These are phyloP conservation scores for Sorex maritimensis DNA, from an alignment of 2,797 vertebrate species.

Conservation along the genomic window DNA sequence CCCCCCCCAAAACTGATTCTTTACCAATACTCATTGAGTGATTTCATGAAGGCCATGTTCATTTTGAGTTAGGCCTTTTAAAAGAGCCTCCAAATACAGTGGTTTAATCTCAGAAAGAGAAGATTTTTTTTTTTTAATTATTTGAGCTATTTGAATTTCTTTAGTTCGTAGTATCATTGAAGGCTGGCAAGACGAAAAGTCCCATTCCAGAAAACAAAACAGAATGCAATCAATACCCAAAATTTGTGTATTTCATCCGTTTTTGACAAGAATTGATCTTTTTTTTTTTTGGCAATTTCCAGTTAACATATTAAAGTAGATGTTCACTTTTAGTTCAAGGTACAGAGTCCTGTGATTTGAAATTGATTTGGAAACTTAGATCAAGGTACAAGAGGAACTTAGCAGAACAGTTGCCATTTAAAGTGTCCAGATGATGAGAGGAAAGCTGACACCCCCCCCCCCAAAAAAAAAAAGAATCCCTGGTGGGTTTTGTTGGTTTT, in stretches of 20 bases:
- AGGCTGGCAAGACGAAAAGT: neutral
- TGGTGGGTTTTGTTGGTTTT: neutral
- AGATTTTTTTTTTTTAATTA: conserved; percentile 15
- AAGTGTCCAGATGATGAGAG: neutral
- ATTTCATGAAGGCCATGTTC: neutral
- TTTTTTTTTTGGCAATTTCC: neutral
- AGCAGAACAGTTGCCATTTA: neutral
- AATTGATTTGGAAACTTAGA: conserved; percentile 30
- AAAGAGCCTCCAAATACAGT: neutral
- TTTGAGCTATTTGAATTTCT: conserved; percentile 53
- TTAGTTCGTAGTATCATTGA: neutral
- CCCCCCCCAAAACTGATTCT: neutral
- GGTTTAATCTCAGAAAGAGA: conserved; percentile 26
- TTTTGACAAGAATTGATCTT: neutral
- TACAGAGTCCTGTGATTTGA: conserved; percentile 9
- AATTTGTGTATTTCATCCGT: neutral
- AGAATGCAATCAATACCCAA: neutral
- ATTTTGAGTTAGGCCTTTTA: neutral
- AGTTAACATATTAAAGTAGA: neutral
- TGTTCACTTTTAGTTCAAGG: conserved; percentile 43
- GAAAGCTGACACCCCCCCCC: neutral
- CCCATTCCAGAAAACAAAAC: neutral
- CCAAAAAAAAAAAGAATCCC: too few species aligned
- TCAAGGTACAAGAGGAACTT: conserved; percentile 32
- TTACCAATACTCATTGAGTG: neutral